Conservation (phyloP, 1,140 invertebrate genomes). For the Phenacoccus solenopsis region DNA sequence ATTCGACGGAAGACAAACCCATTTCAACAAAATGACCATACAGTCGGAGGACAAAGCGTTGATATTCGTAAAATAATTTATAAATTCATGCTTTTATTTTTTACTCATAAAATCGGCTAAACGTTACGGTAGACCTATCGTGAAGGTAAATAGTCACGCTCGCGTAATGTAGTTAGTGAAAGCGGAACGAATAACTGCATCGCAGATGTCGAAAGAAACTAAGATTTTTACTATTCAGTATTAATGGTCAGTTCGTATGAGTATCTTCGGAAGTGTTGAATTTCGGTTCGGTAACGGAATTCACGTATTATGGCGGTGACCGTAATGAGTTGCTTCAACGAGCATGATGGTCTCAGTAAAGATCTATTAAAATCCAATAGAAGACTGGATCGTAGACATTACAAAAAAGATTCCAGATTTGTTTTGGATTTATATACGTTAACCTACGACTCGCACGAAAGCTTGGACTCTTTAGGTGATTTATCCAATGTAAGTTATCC, state of each 20-base stretch:
- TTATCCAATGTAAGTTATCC: conserved; percentile 24
- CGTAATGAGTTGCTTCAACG: not conserved
- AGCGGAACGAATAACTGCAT: conserved; percentile 9
- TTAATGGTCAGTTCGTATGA: not conserved
- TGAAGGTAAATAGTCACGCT: conserved; percentile 1
- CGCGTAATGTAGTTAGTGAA: conserved; percentile 8
- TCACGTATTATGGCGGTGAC: not conserved
- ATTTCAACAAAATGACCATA: too few species aligned
- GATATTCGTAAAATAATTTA: too few species aligned
- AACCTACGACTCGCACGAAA: conserved; percentile 65
- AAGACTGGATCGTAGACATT: conserved; percentile 42
- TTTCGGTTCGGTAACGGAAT: not conserved
- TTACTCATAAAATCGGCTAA: too few species aligned
- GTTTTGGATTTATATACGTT: conserved; percentile 69
- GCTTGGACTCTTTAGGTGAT: conserved; percentile 40
- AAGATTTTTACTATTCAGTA: not conserved
- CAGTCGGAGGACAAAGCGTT: too few species aligned
- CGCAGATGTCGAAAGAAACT: not conserved
- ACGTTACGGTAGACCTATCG: too few species aligned
- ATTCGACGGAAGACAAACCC: too few species aligned
- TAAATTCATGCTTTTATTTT: too few species aligned
- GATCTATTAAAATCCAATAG: not conserved
- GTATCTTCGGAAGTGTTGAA: not conserved
- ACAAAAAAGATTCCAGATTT: conserved; percentile 73
- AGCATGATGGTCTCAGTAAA: not conserved